Base-by-base conservation (phyloP, 2,888 invertebrate genomes). In the Drosophila prolongata region DNA sequence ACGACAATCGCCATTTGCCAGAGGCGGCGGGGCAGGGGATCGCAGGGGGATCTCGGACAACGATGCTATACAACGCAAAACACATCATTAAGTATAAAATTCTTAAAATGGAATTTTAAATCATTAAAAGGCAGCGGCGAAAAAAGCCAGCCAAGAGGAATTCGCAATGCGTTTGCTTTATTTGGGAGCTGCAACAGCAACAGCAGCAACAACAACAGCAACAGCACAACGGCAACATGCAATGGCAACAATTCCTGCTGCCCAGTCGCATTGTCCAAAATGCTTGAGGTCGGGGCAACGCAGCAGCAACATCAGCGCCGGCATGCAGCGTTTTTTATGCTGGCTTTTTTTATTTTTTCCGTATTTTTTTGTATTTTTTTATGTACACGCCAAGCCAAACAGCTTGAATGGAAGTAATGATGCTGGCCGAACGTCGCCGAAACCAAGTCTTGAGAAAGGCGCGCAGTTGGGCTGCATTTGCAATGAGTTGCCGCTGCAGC, bases 31-130 rank as follows among this genome's bases (percentile, higher is more conserved):
- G 44, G 13, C 10, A 10, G 47, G 37, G 52, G 49, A 44, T 49
- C 13, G 44, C 43, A 50, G 56, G 40, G 34, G 65, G 49, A 11
- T 24, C 47, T 19, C 34, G 43, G 56, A 24, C 70, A 78, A 60
- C 66, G 81, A 88, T 86, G 84, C 77, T 85, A 90, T 90, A 90
- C 90, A 90, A 87, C 89, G 90, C 89, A 91, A 92, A 92, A 92
- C 92, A 92, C 92, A 92, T 92, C 92, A 92, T 92, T 92, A 92
- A 92, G 91, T 92, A 92, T 91, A 91, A 92, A 92, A 92, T 92
- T 92, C 91, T 92, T 91, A 91, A 92, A 92, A 92, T 92, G 92
- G 92, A 92, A 92, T 92, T 92, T 92, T 91, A 92, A 92, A 92
- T 85, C 85, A 86, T 86, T 86, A 86, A 86, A 75, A 83, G 79